Evolutionary conservation across 2,888 invertebrate species (phyloP), one percentile per base, ranked within the genome.

Genomic region (Parnassius glacialis): DNA sequence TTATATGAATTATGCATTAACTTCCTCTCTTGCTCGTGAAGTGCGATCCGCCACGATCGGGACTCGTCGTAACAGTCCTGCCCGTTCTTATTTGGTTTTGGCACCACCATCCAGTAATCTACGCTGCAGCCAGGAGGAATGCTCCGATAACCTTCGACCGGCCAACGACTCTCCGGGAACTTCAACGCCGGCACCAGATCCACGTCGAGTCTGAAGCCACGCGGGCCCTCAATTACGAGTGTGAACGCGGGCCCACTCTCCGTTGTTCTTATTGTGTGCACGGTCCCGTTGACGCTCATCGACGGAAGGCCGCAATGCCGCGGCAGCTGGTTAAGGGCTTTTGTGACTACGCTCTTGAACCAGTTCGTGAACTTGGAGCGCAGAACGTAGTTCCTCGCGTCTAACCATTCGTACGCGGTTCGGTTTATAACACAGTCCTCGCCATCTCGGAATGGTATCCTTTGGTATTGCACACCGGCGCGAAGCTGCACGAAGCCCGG

Each of bases 171-270:
- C 62, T 84, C 83, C 0, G 83, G 81, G 64, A 93, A 92, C 73
- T 85, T 85, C 25, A 93, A 70, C 5, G 90, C 90, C 0, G 93
- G 93, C 9, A 93, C 93, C 48, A 93, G 69, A 70, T 93, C 93
- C 0, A 93, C 84, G 59, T 87, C 83, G 69, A 94, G 72, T 20
- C 72, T 73, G 61, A 88, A 83, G 9, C 78, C 72, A 0, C 57
- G 42, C 0, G 11, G 7, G 55, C 81, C 79, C 57, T 73, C 69
- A n/a, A 93, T 76, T 41, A 74, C 76, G 10, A 94, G 63, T 0
- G 93, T 94, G 68, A 92, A 83, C 0, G 94, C 94, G 0, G 94
- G 94, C 0, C 93, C 93, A 0, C 85, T 81, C 48, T 82, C 77
- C 0, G 83, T 79, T 2, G 67, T 71, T 2, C 69, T 58, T 5